These are phyloP conservation scores for Sebastes melanostomus DNA, from an alignment of 2,797 vertebrate genomes.

Conservation along the genomic window DNA sequence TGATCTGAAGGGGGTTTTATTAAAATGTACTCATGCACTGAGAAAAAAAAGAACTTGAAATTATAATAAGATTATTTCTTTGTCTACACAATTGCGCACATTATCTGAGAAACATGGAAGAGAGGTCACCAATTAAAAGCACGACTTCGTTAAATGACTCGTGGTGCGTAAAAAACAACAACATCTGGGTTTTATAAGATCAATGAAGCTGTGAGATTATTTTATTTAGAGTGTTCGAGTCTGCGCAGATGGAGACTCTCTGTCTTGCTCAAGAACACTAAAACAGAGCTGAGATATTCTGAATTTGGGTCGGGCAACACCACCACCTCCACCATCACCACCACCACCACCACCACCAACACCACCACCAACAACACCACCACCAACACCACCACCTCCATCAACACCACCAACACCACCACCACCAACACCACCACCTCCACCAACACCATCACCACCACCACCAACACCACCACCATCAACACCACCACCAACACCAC, in stretches of 20 bases:
- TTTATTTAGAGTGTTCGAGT: not conserved
- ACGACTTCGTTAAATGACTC: not conserved
- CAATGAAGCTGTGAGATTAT: not conserved
- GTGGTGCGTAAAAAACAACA: not conserved
- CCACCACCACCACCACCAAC: accelerated
- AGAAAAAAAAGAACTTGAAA: not conserved
- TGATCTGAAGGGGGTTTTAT: not conserved
- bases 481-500: accelerated
- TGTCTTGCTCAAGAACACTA: conserved; percentile 2
- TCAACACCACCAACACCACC: accelerated
- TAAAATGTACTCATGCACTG: not conserved
- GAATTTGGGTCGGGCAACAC: conserved; percentile 35
- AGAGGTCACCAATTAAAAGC: not conserved
- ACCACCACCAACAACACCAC: accelerated
- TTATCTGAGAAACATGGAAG: not conserved
- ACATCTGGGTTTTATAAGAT: not conserved
- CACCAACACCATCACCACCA: accelerated
- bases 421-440: accelerated
- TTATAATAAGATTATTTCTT: not conserved
- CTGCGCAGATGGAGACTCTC: not conserved
- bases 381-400: accelerated
- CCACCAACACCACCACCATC: accelerated
- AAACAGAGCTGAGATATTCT: conserved; percentile 4
- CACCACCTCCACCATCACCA: not conserved
- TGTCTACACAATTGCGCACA: not conserved